Evolutionary conservation across 2,113 vertebrate species (phyloP), one percentile per base, ranked within the genome.

Genomic region (Percopsis transmontana): DNA sequence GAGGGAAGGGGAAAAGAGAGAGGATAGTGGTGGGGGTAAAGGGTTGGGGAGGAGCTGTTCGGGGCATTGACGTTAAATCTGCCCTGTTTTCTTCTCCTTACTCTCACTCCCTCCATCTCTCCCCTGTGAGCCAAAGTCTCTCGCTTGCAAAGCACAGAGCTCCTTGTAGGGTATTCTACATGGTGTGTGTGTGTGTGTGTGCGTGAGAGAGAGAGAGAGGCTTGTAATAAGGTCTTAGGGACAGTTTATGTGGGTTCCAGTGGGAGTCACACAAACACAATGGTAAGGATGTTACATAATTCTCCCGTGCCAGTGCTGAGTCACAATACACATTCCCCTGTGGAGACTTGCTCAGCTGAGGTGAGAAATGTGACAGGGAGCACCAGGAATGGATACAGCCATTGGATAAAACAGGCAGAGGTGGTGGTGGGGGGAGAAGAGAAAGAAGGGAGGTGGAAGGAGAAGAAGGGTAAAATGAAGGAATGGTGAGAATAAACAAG

Each of bases 281-380:
- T 51, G 45, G 40, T 53, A 63, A 20, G 57, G 16, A 39, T 55
- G 58, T 75, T 81, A 69, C 39, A 27, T 72, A 58, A 74, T 61
- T 45, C 27, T 4, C 8, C 5, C 8, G 27, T 33, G 8, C 27
- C 27, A 33, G 27, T 33, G 27, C 27, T 33, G 27, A 33, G 27
- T 33, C 27, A 33, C 5, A 33, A 7, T 7, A 33, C 27, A 33
- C 27, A 7, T 33, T 33, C 27, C 54, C 27, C 50, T 33, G 24
- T 39, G 51, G 56, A 75, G 70, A 59, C 42, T 55, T 2, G 20
- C 72, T 72, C 58, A 75, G 76, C 65, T 65, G 68, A 76, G 65
- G 61, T 77, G 68, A 80, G 58, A 81, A 70, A 72, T 65, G 70
- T 69, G 66, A 64, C 69, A 69, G 55, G 56, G 62, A 57, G 48